Evolutionary conservation across 2,113 vertebrate species (phyloP), one percentile per base, ranked within the genome.

Genomic region (Reinhardtius hippoglossoides): DNA sequence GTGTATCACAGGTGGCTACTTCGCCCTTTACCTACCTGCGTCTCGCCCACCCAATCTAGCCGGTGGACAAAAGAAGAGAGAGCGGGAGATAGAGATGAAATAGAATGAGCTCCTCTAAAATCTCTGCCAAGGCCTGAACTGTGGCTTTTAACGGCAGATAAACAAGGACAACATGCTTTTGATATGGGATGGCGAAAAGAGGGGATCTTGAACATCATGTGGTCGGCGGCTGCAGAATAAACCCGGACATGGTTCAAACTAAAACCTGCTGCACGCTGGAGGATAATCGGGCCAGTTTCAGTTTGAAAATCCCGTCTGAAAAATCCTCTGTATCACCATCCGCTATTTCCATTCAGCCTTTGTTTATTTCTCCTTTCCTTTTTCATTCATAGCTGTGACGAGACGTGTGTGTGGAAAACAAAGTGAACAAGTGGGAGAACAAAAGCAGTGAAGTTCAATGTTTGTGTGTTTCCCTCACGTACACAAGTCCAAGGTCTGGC

Each of bases 11-110:
- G 86, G 88, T 88, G 83, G 83, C 78, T 50, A 72, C 85, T 89
- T 87, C 67, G 74, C 23, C 62, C n/a, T 74, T 87, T 85, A 88
- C 87, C 86, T 84, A 79, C 78, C 87, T 78, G 77, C 74, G 44
- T 72, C 89, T 88, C 69, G 80, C 77, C 67, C 68, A 76, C 55
- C 77, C 80, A 85, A 83, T 87, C 81, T 81, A 80, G 78, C 76
- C 14, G 7, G 26, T 64, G 76, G 81, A 87, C 82, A 81, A 85
- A 87, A 76, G 81, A 50, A 50, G 78, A 63, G 23, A 65, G 71
- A 62, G 68, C 57, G 1, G 52, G 5, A 86, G 84, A 88, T 20
- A 58, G 69, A 60, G 65, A 88, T 84, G 79, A 89, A 81, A 87
- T 77, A 50, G 65, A 85, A 78, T 37, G 66, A 87, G 72, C 62